These are phyloP conservation scores for Phrixothrix hirtus DNA, from an alignment of 2,888 invertebrate species.

Conservation along the genomic window DNA sequence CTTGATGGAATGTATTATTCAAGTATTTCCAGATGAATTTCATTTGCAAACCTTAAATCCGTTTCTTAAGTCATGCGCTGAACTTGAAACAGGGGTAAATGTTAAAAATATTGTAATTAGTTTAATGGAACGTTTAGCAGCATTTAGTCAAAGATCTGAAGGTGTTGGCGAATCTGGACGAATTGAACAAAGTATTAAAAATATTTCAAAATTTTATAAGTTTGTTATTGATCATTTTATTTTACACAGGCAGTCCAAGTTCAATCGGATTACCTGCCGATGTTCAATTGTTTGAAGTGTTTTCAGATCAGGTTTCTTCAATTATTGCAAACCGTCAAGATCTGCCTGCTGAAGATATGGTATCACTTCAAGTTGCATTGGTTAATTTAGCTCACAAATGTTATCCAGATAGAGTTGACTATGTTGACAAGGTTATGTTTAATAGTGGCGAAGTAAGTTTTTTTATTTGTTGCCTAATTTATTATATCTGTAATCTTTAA, in stretches of 20 bases:
- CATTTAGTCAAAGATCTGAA: constrained; percentile 78
- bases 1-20: constrained; percentile 98
- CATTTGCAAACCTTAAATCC: constrained; percentile 94
- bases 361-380: constrained; percentile 92
- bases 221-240: too few relatives aligned
- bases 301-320: constrained; percentile 94
- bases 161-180: constrained; percentile 54
- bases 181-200: constrained; percentile 23
- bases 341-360: constrained; percentile 94
- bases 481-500: constrained; percentile 26
- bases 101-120: constrained; percentile 98
- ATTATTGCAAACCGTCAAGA: constrained; percentile 92
- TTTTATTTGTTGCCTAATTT: neutral
- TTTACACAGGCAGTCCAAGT: too few relatives aligned
- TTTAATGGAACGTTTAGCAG: constrained; percentile 87
- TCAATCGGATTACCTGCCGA: too few relatives aligned
- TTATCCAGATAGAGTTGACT: constrained; percentile 92
- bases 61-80: constrained; percentile 96
- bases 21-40: constrained; percentile 99
- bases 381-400: constrained; percentile 95
- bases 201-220: too few relatives aligned
- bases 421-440: constrained; percentile 92
- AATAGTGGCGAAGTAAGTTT: constrained; percentile 70
- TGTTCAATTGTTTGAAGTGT: constrained; percentile 95
- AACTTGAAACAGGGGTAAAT: constrained; percentile 93